These are phyloP conservation scores for Dasypolia templi DNA, from an alignment of 2,888 invertebrate genomes.

Conservation along the genomic window DNA sequence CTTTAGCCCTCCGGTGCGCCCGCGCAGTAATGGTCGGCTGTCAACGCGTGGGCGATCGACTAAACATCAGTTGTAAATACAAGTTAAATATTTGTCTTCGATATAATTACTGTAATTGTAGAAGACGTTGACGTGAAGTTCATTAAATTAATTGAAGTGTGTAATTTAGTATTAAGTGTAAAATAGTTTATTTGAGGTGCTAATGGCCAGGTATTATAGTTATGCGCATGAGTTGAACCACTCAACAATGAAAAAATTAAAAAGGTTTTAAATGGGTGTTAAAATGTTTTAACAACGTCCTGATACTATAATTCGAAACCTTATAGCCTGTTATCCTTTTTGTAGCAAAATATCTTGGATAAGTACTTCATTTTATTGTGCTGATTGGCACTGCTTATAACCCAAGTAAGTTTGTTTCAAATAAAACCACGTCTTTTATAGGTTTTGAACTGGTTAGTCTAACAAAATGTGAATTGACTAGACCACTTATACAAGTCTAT, in stretches of 20 bases:
- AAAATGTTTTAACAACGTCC: constrained; percentile 24
- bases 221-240: constrained; percentile 13
- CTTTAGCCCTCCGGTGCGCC: constrained; percentile 76
- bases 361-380: not conserved
- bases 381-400: not conserved
- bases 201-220: constrained; percentile 44
- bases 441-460: not conserved
- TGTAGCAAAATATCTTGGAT: not conserved
- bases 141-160: constrained; percentile 65
- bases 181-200: constrained; percentile 55
- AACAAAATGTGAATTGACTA: constrained; percentile 12
- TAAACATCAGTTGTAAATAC: constrained; percentile 85
- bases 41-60: constrained; percentile 85
- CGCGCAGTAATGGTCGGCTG: constrained; percentile 81
- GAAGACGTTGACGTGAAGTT: constrained; percentile 48
- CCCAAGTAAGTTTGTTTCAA: not conserved
- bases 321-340: constrained; percentile 6
- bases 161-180: too few species aligned
- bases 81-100: constrained; percentile 88
- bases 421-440: constrained; percentile 13
- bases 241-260: not conserved
- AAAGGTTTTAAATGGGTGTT: not conserved
- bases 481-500: constrained; percentile 31
- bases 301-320: constrained; percentile 10
- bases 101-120: constrained; percentile 84